Percentiles rank a stretch among this genome's conserved stretches.
Evolutionary conservation across 2,888 invertebrate genomes (phyloP).

Genomic region (Athalia cordata): DNA sequence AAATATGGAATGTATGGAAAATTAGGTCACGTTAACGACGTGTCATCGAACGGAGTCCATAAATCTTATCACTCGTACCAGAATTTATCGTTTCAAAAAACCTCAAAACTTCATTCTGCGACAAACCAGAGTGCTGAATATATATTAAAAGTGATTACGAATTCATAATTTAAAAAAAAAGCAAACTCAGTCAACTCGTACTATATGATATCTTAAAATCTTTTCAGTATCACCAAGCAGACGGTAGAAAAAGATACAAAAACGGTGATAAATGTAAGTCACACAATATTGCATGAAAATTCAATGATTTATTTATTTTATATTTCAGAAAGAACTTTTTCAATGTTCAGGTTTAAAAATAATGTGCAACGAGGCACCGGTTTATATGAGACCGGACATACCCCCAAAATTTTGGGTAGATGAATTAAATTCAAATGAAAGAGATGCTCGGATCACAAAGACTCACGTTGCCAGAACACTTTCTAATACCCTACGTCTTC

Average conservation of each 20-base stretch:
- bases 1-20: slow-evolving; percentile 80
- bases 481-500: slow-evolving; percentile 60
- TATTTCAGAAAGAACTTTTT: background rate
- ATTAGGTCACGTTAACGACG: slow-evolving; percentile 57
- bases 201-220: slow-evolving; percentile 12
- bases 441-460: slow-evolving; percentile 56
- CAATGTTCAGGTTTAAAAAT: slow-evolving; percentile 57
- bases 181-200: background rate
- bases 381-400: slow-evolving; percentile 58
- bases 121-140: slow-evolving; percentile 37
- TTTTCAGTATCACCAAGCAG: slow-evolving; percentile 31
- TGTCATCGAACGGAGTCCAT: slow-evolving; percentile 8
- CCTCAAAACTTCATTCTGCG: slow-evolving; percentile 12
- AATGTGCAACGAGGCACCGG: slow-evolving; percentile 61
- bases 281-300: background rate
- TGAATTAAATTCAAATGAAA: slow-evolving; percentile 51
- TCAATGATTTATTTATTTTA: background rate
- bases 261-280: slow-evolving; percentile 29
- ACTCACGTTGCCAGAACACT: slow-evolving; percentile 59
- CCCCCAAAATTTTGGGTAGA: slow-evolving; percentile 52
- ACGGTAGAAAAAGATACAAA: slow-evolving; percentile 18
- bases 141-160: slow-evolving; percentile 25
- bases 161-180: background rate
- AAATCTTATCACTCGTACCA: slow-evolving; percentile 33
- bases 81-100: slow-evolving; percentile 27